These are phyloP conservation scores for Syngnathus rostellatus DNA, from an alignment of 2,797 vertebrate species.

Conservation along the genomic window DNA sequence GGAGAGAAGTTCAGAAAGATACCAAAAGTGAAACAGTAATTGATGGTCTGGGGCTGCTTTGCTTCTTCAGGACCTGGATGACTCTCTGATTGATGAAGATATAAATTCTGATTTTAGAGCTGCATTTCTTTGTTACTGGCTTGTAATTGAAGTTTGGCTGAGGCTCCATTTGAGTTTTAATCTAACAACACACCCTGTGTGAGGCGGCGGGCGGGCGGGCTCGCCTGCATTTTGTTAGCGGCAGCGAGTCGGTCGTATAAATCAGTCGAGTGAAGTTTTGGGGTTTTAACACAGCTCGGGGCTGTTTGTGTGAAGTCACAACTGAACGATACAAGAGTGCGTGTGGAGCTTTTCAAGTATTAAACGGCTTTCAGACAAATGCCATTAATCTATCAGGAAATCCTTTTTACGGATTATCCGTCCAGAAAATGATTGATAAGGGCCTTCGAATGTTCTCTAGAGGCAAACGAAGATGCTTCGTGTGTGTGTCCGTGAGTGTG, in stretches of 20 bases:
- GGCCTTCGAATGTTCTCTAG: constrained; percentile 13
- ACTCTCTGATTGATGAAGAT: no score
- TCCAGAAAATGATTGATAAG: constrained; percentile 50
- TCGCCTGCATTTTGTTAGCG: neutral
- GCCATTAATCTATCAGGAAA: constrained; percentile 44
- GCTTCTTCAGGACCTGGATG: no score
- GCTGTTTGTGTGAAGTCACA: neutral
- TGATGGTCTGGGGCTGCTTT: no score
- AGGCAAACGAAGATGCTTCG: constrained; percentile 14
- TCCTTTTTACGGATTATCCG: constrained; percentile 41
- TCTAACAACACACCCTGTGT: neutral
- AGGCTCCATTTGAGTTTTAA: neutral
- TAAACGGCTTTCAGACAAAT: constrained; percentile 27
- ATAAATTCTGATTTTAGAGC: no score
- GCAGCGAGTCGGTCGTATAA: neutral
- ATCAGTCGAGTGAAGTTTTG: neutral
- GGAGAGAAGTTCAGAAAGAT: neutral
- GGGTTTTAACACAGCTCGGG: neutral
- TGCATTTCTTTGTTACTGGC: no score
- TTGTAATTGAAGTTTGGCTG: neutral
- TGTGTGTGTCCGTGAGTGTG: neutral
- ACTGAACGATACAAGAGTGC: neutral
- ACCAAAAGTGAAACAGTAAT: neutral
- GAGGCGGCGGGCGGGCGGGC: neutral
- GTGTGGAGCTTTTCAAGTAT: constrained; percentile 18